These are phyloP conservation scores for Neria commutata DNA, from an alignment of 2,888 invertebrate genomes.

Conservation along the genomic window DNA sequence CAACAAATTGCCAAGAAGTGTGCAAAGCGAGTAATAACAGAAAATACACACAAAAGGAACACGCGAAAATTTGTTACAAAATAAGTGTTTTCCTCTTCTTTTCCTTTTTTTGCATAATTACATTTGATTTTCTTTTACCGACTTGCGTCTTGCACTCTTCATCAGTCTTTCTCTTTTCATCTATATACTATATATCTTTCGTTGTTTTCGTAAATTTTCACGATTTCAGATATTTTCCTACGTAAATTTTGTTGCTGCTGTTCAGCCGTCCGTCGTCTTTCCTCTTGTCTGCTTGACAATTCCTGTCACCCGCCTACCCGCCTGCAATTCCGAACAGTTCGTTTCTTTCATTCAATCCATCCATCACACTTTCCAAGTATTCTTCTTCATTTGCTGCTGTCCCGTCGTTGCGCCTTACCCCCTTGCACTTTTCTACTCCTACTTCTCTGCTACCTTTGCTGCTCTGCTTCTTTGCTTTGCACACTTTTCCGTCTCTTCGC, in stretches of 20 bases:
- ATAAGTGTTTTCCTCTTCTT: neutral
- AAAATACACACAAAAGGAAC: neutral
- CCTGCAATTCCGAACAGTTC: slow-evolving; percentile 30
- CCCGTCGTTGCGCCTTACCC: neutral
- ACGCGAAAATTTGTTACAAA: slow-evolving; percentile 12
- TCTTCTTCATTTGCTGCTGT: slow-evolving; percentile 1
- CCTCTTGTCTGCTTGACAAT: slow-evolving; percentile 53
- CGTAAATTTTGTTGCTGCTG: slow-evolving; percentile 47
- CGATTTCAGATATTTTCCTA: slow-evolving; percentile 5
- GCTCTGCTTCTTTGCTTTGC: slow-evolving; percentile 12
- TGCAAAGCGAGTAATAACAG: neutral
- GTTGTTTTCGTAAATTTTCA: neutral
- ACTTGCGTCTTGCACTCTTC: neutral
- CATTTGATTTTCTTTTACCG: too few species aligned
- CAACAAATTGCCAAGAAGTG: neutral
- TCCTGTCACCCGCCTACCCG: slow-evolving; percentile 45
- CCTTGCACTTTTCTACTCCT: neutral
- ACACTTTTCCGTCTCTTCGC: slow-evolving; percentile 20
- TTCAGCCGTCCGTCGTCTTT: slow-evolving; percentile 14
- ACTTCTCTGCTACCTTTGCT: neutral
- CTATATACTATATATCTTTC: too few species aligned
- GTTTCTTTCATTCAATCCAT: slow-evolving; percentile 9
- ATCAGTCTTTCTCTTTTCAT: too few species aligned
- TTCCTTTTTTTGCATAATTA: slow-evolving; percentile 17
- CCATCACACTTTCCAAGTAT: neutral